Evolutionary conservation across 2,113 vertebrate species (phyloP), one percentile per base, ranked within the genome.

Genomic region (pig (Sus scrofa)): DNA sequence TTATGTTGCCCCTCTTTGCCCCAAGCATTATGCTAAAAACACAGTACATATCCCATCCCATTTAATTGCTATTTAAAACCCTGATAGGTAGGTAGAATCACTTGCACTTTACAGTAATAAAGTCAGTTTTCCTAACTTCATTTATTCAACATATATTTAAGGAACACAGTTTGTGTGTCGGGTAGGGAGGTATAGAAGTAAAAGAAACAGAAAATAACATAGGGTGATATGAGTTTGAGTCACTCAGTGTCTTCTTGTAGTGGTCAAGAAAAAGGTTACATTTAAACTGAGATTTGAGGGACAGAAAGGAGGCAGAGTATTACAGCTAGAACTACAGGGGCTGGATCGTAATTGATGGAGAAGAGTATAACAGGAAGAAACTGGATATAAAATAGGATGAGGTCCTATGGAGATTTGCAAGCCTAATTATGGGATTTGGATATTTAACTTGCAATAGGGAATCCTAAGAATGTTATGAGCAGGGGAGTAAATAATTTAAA

Each of bases 111-210:
- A 67, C 16, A 68, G 24, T 82, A 90, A 52, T 10, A 60, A 37
- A 68, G 8, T 73, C 67, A 10, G 3, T 90, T 89, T 93, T 56
- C 8, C 86, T 34, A 88, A 87, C 10, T 63, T 73, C 12, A 91
- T 85, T 70, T 19, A 88, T 86, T 78, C 11, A 60, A 87, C 56
- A 89, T 44, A 50, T 58, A 94, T 39, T 89, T 84, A 52, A 89
- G 27, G 4, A 18, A 67, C 3, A 71, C 4, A 27, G 70, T 88
- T 85, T 60, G 74, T 83, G 4, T 58, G 9, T 5, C 20, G 68
- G 15, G 4, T 62, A 39, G 6, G 39, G n/a, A 82, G 85, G n/a
- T 67, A 58, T 24, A 58, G 18, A 92, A 62, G 9, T 85, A 94
- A 50, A 65, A 90, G 88, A 90, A 75, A 50, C 18, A 88, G 19